Base-by-base conservation (phyloP, 2,797 vertebrate species). In the Halcyon leucocephala region DNA sequence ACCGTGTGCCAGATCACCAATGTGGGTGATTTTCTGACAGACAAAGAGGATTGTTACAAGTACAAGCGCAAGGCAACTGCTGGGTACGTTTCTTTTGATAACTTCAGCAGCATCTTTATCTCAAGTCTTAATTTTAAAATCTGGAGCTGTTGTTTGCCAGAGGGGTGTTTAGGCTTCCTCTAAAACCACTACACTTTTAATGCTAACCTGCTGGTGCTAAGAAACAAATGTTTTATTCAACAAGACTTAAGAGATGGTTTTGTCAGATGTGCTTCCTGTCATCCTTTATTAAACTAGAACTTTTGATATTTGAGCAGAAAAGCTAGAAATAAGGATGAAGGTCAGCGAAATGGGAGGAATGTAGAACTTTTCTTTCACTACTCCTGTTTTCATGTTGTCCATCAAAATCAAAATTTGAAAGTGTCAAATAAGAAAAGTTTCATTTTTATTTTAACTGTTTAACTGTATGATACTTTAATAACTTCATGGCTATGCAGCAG, bases 181-280 rank as follows among this genome's bases (percentile, higher is more conserved):
- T 88, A 88, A 94, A 93, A 58, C 15, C 64, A 44, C 82, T 89
- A 46, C 39, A 49, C 28, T 78, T 90, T 39, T 39, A 70, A 49
- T 54, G 69, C 72, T 81, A 92, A 92, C 73, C 52, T 89, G 82
- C 89, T 71, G 74, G 49, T 12, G 2, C 76, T 74, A 86, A 77
- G 74, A 92, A 82, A 25, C 44, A 17, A 84, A 86, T 84, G 28
- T 84, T 96, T 91, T 93, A 82, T 95, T 95, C 67, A 64, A 37
- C 11, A 76, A 70, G 60, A 87, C 66, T 79, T 86, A 71, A 41
- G 84, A 73, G 42, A 86, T 6, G 61, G 16, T 85, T 93, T 93
- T 78, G 41, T 95, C 82, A 85, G 72, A 57, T 82, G 64, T 8
- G 4, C 65, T 92, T 77, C 57, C 72, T 85, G 41, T 82, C 74